Evolutionary conservation across 1,140 invertebrate genomes (phyloP), one percentile per base, ranked within the genome.

Genomic region (Zaprionus africanus): DNA sequence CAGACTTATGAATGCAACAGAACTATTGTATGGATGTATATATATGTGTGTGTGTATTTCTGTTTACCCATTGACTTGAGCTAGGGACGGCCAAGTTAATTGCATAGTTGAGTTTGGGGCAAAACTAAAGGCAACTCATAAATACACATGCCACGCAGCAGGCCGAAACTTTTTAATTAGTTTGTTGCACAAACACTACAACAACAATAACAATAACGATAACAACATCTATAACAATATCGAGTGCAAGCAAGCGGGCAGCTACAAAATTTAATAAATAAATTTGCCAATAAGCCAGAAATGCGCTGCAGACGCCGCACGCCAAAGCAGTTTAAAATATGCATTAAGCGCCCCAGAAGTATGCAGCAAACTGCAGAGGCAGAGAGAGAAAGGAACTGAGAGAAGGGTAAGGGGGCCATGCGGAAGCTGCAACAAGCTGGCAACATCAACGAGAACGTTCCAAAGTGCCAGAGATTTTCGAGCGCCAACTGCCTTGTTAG

Each of bases 221-320:
- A 70, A 56, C 17, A 58, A 22, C 9, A 22, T 49, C 19, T 43
- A 34, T 54, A 65, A 38, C 36, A 49, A 66, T 38, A 53, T 58
- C 9, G n/a, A 67, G 63, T 69, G 75, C 60, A 73, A 49, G 46
- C 78, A 61, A 51, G 61, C 76, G 49, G 70, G 72, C 49, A 67
- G 34, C 31, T 62, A 63, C 61, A 66, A 73, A 90, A 90, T 90
- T 88, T 90, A 90, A 88, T 88, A 90, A 90, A 88, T 90, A 88
- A 88, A 85, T 88, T 85, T 88, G 63, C 58, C 85, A 90, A 88
- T 88, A 90, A 90, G 69, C 85, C 85, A 82, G 90, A 88, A 82
- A 77, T 90, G 81, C 76, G 66, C 58, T 64, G 58, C 77, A 62
- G 66, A 53, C 51, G 64, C 68, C 64, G 43, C 59, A 51, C 34